A percentile compares a stretch with the other conserved stretches of the same genome.
phyloP scores from a whole-genome alignment of 2,888 invertebrate genomes.

The Spialia ferax region DNA sequence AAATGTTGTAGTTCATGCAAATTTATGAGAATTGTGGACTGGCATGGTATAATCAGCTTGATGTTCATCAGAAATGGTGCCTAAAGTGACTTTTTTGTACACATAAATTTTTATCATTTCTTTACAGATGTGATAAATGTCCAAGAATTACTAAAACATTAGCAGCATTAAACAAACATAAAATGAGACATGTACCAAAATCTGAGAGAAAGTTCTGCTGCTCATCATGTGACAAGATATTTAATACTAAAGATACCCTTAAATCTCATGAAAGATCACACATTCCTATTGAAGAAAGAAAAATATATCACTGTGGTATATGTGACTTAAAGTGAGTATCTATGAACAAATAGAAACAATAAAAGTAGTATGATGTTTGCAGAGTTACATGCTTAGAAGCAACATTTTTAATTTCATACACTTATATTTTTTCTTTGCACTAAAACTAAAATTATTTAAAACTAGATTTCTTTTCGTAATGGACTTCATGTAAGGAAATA shows the following conservation, averaged over 20 bases:
- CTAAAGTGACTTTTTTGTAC: too few species aligned
- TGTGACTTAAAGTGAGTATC: constrained; percentile 82
- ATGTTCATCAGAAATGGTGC: too few species aligned
- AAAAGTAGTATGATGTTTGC: too few species aligned
- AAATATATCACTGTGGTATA: constrained; percentile 79
- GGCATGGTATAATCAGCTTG: too few species aligned
- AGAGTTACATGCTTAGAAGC: too few species aligned
- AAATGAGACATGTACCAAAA: constrained; percentile 84
- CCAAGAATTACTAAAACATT: constrained; percentile 80
- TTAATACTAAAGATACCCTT: constrained; percentile 77
- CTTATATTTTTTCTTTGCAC: too few species aligned
- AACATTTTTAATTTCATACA: too few species aligned
- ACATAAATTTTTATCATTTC: background rate
- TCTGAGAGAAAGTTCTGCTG: constrained; percentile 79
- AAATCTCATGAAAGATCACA: constrained; percentile 83
- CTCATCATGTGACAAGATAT: constrained; percentile 78
- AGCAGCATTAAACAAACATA: constrained; percentile 79
- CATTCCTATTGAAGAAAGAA: constrained; percentile 83
- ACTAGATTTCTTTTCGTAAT: too few species aligned
- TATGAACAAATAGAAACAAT: background rate
- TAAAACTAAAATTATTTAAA: too few species aligned
- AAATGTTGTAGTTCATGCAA: too few species aligned
- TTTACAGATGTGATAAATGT: constrained; percentile 82
- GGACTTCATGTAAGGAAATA: too few species aligned
- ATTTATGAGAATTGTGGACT: too few species aligned